A percentile compares a stretch with the other conserved stretches of the same genome.
phyloP scores from a whole-genome alignment of 2,888 invertebrate genomes.

The Cantharis nigra region DNA sequence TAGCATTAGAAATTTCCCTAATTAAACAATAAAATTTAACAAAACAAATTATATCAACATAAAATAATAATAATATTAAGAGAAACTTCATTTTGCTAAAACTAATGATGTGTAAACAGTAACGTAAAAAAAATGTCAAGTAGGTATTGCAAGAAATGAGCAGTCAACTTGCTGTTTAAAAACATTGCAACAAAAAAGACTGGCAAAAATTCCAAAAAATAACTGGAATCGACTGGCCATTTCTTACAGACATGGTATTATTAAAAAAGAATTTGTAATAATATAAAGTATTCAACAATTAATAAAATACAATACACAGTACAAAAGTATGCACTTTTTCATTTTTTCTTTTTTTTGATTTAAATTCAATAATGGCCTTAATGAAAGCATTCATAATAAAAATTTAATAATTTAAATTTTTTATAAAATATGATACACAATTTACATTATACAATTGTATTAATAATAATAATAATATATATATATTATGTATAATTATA shows the following conservation, averaged over 20 bases:
- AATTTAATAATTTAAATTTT: slow-evolving; percentile 55
- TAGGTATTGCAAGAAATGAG: background rate
- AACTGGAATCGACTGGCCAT: background rate
- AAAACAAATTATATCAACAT: slow-evolving; percentile 4
- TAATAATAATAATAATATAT: background rate
- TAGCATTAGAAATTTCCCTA: slow-evolving; percentile 26
- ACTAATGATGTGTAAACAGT: background rate
- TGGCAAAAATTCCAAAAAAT: background rate
- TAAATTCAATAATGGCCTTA: slow-evolving; percentile 42
- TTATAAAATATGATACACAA: slow-evolving; percentile 55
- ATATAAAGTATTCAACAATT: background rate
- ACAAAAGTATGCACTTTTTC: slow-evolving; percentile 39
- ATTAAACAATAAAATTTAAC: slow-evolving; percentile 2
- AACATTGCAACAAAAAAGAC: background rate
- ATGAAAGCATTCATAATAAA: slow-evolving; percentile 41
- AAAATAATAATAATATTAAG: slow-evolving; percentile 3
- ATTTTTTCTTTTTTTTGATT: slow-evolving; percentile 31
- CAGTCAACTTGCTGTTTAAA: background rate
- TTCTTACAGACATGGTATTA: background rate
- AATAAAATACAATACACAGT: slow-evolving; percentile 39
- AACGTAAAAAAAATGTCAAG: background rate
- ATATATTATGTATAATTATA: slow-evolving; percentile 33
- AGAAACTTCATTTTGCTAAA: background rate
- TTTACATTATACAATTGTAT: slow-evolving; percentile 46
- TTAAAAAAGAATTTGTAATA: background rate